Percentiles rank a stretch among this genome's conserved stretches.
Conservation (phyloP, 2,888 invertebrate species). For the Chloromyia formosa region DNA sequence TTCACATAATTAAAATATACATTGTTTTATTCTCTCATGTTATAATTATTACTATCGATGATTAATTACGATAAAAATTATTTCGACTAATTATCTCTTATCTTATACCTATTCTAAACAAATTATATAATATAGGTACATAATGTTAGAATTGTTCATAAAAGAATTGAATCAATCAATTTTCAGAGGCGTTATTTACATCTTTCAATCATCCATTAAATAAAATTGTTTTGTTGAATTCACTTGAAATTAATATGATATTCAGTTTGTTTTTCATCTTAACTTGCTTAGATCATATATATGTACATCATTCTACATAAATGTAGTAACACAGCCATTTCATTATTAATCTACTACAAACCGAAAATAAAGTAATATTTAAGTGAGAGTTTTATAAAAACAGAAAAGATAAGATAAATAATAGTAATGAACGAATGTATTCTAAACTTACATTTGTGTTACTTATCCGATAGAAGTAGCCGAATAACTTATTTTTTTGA, state of each 20-base stretch:
- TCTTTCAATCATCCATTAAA: no score
- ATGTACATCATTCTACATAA: no score
- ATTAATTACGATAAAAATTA: background rate
- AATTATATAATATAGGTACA: no score
- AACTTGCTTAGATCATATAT: constrained; percentile 8
- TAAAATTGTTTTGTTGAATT: background rate
- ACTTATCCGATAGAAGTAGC: background rate
- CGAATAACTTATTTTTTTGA: background rate
- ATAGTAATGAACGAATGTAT: no score
- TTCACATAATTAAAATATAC: constrained; percentile 10
- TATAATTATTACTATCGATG: background rate
- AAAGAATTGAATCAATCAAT: no score
- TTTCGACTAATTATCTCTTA: no score
- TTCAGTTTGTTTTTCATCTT: constrained; percentile 21
- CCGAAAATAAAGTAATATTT: background rate
- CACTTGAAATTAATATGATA: background rate
- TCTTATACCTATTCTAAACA: no score
- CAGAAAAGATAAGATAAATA: no score
- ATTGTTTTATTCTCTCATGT: background rate
- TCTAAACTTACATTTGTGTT: background rate
- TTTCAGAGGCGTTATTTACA: no score
- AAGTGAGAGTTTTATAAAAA: background rate
- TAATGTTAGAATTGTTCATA: no score
- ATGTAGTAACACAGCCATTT: constrained; percentile 39
- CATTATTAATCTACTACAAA: constrained; percentile 25